Base-by-base conservation (phyloP, 2,888 invertebrate species). In the Tuberolachnus salignus region DNA sequence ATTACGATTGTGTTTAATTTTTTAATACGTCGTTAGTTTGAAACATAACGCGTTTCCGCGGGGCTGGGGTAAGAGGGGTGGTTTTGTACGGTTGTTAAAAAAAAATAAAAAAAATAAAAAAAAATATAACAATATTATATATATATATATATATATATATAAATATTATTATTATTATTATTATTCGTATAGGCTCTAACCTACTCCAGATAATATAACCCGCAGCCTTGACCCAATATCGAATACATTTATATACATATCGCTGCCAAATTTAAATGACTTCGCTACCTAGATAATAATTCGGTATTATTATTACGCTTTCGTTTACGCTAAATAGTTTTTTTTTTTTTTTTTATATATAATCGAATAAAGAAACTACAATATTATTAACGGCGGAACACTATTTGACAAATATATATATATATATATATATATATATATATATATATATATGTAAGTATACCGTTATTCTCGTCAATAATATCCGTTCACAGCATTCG, bases 171-270 rank as follows among this genome's bases (percentile, higher is more conserved):
- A 16, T n/a, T 14, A 69, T 51, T 19, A 69, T 72, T 42, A 42
- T 73, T 73, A 73, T 73, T 53, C 51, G 21, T 44, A 63, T n/a
- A 53, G 51, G 63, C 34, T 3, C 16, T 14, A 21, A 23, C n/a
- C 51, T 51, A 61, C 21, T 51, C 49, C 53, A 21, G 63, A 63
- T 34, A 34, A 34, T 4, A 34, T 34, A 34, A 6, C n/a, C n/a
- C 8, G 0, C n/a, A n/a, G 34, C 73, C 73, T 73, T 73, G 73
- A 73, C 73, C 73, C 14, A 42, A 64, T 73, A 64, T 64, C 42
- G 63, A 34, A 34, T 34, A 69, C n/a, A n/a, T n/a, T n/a, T n/a
- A n/a, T n/a, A 59, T 51, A 73, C 61, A 61, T 51, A 64, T 73
- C 63, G 53, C 42, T 64, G 73, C 63, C 63, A 53, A 73, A 53